A percentile compares a stretch with the other conserved stretches of the same genome.
phyloP scores from a whole-genome alignment of 2,113 vertebrate species.

The Ailurus styani region DNA sequence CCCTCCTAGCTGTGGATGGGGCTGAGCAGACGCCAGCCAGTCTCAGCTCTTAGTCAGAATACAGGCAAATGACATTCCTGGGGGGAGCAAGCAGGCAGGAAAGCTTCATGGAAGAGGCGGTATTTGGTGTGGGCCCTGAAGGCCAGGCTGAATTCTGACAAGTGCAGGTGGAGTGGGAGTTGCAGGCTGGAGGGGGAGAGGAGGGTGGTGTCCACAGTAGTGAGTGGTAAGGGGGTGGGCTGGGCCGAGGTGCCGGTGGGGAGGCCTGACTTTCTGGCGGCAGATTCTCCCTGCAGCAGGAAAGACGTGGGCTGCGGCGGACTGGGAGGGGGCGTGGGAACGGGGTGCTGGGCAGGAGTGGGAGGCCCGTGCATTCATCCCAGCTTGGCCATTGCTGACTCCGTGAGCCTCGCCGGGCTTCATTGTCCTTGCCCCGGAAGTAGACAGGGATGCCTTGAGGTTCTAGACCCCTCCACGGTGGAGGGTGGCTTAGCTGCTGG shows the following conservation, averaged over 20 bases:
- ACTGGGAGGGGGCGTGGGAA: accelerated
- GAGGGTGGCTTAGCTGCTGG: neutral
- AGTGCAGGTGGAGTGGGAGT: neutral
- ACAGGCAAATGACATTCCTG: neutral
- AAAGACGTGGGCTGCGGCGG: neutral
- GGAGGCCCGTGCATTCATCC: neutral
- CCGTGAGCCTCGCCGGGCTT: neutral
- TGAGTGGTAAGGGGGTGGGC: neutral
- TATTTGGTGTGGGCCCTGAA: neutral
- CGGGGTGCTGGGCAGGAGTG: neutral
- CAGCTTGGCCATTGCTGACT: neutral
- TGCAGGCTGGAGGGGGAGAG: neutral
- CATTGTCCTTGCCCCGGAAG: neutral
- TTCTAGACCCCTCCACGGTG: neutral
- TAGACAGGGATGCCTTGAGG: neutral
- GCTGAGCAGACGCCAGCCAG: neutral
- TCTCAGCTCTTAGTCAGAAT: neutral
- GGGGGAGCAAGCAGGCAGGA: neutral
- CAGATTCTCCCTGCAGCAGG: neutral
- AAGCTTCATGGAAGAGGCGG: neutral
- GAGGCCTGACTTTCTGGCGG: neutral
- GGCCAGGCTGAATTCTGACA: neutral
- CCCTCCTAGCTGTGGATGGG: neutral
- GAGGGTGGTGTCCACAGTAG: neutral
- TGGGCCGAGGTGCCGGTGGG: neutral